Percentiles rank a stretch among this genome's conserved stretches.
Conservation (phyloP, 2,797 vertebrate genomes). For the Crenuchus spilurus region DNA sequence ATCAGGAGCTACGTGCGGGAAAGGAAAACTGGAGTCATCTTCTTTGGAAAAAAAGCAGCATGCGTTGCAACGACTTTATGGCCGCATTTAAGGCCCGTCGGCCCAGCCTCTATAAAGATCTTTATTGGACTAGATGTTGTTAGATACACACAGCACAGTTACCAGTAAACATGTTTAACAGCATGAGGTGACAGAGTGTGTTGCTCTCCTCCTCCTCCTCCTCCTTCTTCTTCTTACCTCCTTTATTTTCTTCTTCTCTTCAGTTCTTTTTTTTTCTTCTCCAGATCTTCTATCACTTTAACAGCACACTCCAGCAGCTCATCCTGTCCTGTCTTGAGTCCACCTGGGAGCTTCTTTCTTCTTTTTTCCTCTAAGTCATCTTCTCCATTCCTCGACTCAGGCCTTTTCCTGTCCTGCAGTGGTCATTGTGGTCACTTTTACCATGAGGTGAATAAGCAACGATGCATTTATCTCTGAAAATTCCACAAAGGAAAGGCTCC, state of each 20-base stretch:
- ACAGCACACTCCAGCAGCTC: background rate
- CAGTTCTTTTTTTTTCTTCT: background rate
- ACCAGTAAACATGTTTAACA: slow-evolving; percentile 76
- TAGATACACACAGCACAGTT: slow-evolving; percentile 75
- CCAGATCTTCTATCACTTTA: background rate
- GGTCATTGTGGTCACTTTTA: background rate
- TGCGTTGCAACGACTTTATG: slow-evolving; percentile 63
- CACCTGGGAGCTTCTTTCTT: background rate
- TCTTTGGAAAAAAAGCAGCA: slow-evolving; percentile 60
- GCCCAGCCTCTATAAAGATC: slow-evolving; percentile 74
- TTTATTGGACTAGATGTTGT: slow-evolving; percentile 80
- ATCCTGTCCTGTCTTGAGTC: background rate
- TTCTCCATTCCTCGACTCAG: slow-evolving; percentile 11
- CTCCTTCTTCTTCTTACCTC: slow-evolving; percentile 6
- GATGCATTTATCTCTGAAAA: background rate
- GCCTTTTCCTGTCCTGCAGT: slow-evolving; percentile 22
- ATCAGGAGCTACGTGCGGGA: slow-evolving; percentile 61
- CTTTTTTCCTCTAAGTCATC: background rate
- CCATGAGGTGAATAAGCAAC: slow-evolving; percentile 5
- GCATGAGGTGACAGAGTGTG: slow-evolving; percentile 32
- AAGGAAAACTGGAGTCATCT: slow-evolving; percentile 67
- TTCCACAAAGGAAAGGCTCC: background rate
- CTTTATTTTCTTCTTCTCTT: background rate
- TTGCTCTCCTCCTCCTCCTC: background rate
- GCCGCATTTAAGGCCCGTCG: slow-evolving; percentile 68